Base-by-base conservation (phyloP, 2,797 vertebrate genomes). In the Valencia hispanica region DNA sequence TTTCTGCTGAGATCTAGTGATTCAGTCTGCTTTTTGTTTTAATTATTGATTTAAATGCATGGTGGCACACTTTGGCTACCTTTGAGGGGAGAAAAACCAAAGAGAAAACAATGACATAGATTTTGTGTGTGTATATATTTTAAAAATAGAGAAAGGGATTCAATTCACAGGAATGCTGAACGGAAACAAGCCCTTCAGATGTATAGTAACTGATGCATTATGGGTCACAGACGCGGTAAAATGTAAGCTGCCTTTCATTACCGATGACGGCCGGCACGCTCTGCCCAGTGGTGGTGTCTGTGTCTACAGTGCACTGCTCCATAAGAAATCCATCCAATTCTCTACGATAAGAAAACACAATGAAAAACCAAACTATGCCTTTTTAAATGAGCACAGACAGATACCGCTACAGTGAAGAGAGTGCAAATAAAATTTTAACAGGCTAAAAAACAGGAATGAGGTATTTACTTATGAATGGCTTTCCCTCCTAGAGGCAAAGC, bases 401-500 rank as follows among this genome's bases (percentile, higher is more conserved):
- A 50, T 48, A 27, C 72, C 50, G 72, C 66, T 43, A 25, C 0
- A 48, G 72, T 70, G 1, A 73, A 78, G 47, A 5, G 0, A 9
- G 15, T 18, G 61, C 1, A 74, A 68, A 72, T 11, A 72, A 41
- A 22, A 69, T 20, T 34, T 41, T 74, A 55, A 22, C 70, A 22
- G 7, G 0, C 30, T 70, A 39, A 51, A 20, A 51, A 22, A 51
- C 15, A 3, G 50, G 4, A 65, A 65, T 36, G 34, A 65, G 61
- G 61, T 73, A 94, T 96, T 96, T 95, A 99, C 98, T 96, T 98
- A 93, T 99, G 98, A 91, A 99, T 97, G 36, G 97, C 95, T 92
- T 97, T 99, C 86, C 98, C 98, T 91, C 96, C 98, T 89, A 99
- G 86, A 34, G 98, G 98, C 61, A 99, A 94, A 5, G 98, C 97